Base-by-base conservation (phyloP, 2,888 invertebrate genomes). In the Adineta ricciae region DNA sequence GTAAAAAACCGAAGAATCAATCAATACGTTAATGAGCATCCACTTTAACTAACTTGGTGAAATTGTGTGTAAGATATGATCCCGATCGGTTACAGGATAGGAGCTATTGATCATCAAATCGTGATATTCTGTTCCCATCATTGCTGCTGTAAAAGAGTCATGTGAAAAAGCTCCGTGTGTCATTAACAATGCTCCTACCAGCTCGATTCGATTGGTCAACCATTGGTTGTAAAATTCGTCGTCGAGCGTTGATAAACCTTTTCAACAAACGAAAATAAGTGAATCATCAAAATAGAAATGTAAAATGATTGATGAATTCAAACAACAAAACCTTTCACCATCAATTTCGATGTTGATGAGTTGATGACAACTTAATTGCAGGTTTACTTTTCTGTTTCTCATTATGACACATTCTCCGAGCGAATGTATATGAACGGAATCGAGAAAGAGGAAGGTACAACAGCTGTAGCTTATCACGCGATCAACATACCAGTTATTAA, bases 121-220 rank as follows among this genome's bases (percentile, higher is more conserved):
- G n/a, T 38, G 38, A n/a, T 78, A 78, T 1, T 78, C 78, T 21
- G 78, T 14, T 78, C 41, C 41, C 14, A 78, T 78, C 7, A 78
- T 41, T 78, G 1, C 14, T 38, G 1, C 38, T 41, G 41, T 41
- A n/a, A 41, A 19, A 64, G 19, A 32, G 50, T 19, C 19, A 50
- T 50, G 14, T 50, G 14, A 19, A n/a, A n/a, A 38, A 1, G 2
- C 38, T 78, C 41, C 41, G n/a, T 78, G 41, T 14, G 19, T 24
- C 24, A 27, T 24, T n/a, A 46, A 83, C 9, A 24, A 24, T 41
- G 36, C 83, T 27, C 54, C 90, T 90, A 95, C 97, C 97, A 93
- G 97, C 97, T 94, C 98, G 94, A 93, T 98, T 99, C 91, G 96
- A 97, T 93, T 98, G 98, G 93, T 99, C 98, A 91, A 99, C 99